Evolutionary conservation across 1,140 invertebrate species (phyloP).

Genomic region (Dendroctonus valens): DNA sequence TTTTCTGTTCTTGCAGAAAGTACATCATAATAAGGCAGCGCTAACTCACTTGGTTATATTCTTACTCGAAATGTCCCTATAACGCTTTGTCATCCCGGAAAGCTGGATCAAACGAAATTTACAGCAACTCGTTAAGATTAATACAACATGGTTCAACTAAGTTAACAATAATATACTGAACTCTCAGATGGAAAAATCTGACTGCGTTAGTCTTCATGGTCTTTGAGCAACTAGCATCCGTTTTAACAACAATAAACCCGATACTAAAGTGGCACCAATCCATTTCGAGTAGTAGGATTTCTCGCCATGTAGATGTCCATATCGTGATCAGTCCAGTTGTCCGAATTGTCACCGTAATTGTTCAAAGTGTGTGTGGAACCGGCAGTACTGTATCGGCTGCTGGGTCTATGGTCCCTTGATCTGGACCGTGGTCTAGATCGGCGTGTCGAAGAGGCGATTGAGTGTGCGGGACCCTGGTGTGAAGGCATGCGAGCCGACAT

Average conservation of each 20-base stretch:
- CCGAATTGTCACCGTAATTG: slow-evolving; percentile 81
- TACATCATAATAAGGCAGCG: too few relatives aligned
- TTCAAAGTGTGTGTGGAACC: slow-evolving; percentile 78
- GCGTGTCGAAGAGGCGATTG: slow-evolving; percentile 63
- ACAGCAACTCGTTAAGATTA: not conserved
- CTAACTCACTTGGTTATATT: too few relatives aligned
- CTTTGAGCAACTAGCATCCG: not conserved
- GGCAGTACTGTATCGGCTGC: slow-evolving; percentile 65
- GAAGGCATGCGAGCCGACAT: slow-evolving; percentile 67
- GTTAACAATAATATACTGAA: slow-evolving; percentile 14
- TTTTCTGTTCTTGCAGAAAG: too few relatives aligned
- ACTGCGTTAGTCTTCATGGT: not conserved
- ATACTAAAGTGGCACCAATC: slow-evolving; percentile 69
- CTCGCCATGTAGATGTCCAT: slow-evolving; percentile 94
- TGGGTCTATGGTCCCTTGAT: slow-evolving; percentile 59
- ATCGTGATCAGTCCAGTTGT: slow-evolving; percentile 89
- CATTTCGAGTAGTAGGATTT: slow-evolving; percentile 81
- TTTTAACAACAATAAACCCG: not conserved
- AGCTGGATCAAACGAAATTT: not conserved
- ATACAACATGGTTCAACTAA: not conserved
- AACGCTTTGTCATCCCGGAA: too few relatives aligned
- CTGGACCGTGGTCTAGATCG: slow-evolving; percentile 64
- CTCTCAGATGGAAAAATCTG: not conserved
- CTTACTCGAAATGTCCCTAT: too few relatives aligned
- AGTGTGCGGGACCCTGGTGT: slow-evolving; percentile 50